phyloP scores from a whole-genome alignment of 2,888 invertebrate species.

The Agriopis marginaria region DNA sequence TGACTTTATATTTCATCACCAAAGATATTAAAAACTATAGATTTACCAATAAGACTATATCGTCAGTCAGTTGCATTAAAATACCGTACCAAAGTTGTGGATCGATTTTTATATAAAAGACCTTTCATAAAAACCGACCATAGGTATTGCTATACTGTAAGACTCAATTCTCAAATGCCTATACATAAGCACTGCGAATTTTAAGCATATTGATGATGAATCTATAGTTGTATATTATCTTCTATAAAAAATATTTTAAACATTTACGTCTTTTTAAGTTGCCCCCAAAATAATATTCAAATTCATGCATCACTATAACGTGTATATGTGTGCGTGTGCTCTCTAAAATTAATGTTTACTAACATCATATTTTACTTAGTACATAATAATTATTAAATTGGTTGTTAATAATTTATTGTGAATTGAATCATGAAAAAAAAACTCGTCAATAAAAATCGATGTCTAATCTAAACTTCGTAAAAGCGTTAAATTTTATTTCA shows the following conservation, averaged over 20 bases:
- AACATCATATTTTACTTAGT: background rate
- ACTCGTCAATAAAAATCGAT: background rate
- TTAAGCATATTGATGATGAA: no score
- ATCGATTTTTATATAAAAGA: no score
- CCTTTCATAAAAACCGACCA: no score
- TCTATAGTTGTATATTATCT: background rate
- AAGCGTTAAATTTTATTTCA: background rate
- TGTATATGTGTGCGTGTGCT: conserved; percentile 7
- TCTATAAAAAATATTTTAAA: background rate
- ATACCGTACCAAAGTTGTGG: no score
- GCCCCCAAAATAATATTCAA: background rate
- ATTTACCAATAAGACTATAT: no score
- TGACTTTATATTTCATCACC: background rate
- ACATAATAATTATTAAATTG: conserved; percentile 2
- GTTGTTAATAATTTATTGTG: background rate
- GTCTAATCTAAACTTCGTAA: background rate
- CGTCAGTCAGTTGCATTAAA: no score
- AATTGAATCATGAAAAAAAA: background rate
- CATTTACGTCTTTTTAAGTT: background rate
- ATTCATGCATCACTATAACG: background rate
- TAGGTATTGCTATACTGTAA: no score
- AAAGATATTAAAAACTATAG: background rate
- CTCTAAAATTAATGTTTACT: background rate
- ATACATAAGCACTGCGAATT: no score
- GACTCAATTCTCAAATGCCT: no score